A percentile compares a stretch with the other conserved stretches of the same genome.
Conservation (phyloP, 2,797 vertebrate genomes). For the Bradypodion pumilum region DNA sequence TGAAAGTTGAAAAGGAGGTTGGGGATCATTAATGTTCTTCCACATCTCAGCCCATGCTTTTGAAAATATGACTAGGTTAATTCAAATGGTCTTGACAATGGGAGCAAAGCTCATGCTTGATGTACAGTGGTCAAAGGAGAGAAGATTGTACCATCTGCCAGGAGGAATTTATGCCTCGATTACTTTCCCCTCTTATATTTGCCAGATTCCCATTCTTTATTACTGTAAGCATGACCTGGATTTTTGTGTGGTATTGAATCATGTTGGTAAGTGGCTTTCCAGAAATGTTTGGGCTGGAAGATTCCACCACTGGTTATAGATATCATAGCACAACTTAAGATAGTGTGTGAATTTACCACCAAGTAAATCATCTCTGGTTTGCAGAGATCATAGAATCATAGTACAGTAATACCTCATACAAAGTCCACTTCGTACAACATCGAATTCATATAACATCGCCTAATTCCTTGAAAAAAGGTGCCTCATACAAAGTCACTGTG, state of each 20-base stretch:
- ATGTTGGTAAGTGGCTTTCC: neutral
- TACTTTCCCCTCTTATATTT: neutral
- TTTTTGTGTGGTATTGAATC: neutral
- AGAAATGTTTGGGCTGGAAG: neutral
- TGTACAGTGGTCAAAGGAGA: neutral
- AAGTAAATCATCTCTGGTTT: too few species aligned
- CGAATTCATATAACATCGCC: too few species aligned
- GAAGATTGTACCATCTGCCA: neutral
- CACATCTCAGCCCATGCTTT: too few species aligned
- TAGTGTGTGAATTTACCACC: too few species aligned
- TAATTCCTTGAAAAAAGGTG: too few species aligned
- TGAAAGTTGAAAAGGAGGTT: neutral
- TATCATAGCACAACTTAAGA: too few species aligned
- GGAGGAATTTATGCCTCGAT: too few species aligned
- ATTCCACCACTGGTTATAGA: neutral
- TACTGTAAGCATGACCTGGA: neutral
- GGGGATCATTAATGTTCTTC: neutral
- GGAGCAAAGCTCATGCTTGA: neutral
- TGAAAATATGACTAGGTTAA: neutral
- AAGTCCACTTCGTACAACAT: too few species aligned
- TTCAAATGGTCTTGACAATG: too few species aligned
- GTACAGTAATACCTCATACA: too few species aligned
- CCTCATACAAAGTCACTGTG: too few species aligned
- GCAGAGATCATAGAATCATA: too few species aligned
- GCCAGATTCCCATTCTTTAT: neutral